A percentile compares a stretch with the other conserved stretches of the same genome.
Conservation (phyloP, 2,888 invertebrate species). For the Tenthredo livida region DNA sequence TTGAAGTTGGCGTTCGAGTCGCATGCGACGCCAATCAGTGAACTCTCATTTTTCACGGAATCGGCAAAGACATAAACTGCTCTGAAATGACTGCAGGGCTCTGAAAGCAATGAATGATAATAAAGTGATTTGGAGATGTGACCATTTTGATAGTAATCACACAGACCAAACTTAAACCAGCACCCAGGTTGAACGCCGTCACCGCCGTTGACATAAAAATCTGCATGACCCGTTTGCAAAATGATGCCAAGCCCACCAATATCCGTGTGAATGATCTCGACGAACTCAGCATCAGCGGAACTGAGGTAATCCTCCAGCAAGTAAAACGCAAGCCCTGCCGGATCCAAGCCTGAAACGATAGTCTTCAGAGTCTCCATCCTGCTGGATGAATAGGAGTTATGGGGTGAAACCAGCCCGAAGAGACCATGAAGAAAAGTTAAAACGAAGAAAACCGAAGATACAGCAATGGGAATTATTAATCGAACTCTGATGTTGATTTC, state of each 20-base stretch:
- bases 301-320: conserved; percentile 71
- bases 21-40: conserved; percentile 57
- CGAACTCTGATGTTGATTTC: too few species aligned
- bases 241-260: conserved; percentile 76
- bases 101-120: conserved; percentile 64
- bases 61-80: conserved; percentile 79
- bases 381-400: neutral
- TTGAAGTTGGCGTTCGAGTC: conserved; percentile 19
- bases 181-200: conserved; percentile 79
- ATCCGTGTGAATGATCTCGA: conserved; percentile 80
- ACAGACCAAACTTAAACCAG: neutral
- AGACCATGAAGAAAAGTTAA: neutral
- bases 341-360: conserved; percentile 62
- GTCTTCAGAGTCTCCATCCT: neutral
- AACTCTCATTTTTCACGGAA: conserved; percentile 64
- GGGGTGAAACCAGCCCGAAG: neutral
- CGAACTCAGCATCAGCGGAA: conserved; percentile 76
- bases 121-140: neutral
- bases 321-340: conserved; percentile 73
- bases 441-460: neutral
- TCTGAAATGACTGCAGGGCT: conserved; percentile 79
- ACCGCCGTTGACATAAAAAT: conserved; percentile 80
- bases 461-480: too few species aligned
- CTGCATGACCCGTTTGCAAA: conserved; percentile 72
- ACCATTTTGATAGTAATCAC: neutral